Evolutionary conservation across 2,113 vertebrate species (phyloP), one percentile per base, ranked within the genome.

Genomic region (Camelus bactrianus): DNA sequence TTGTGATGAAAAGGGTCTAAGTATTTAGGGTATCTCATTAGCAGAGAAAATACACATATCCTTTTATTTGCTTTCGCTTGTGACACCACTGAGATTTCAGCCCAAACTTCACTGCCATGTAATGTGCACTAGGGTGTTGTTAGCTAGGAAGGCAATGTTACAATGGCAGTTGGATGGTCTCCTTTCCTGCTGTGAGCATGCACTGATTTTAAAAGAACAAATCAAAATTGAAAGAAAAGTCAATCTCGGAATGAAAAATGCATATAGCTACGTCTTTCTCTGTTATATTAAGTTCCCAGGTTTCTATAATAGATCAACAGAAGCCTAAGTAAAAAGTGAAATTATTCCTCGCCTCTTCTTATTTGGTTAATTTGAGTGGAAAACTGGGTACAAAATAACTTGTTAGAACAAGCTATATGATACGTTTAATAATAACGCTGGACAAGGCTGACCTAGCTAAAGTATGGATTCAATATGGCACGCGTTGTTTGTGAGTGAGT

Each of bases 11-110:
- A 97, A 85, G 72, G 13, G 28, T 28, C 8, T 7, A 93, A 83
- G 62, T 22, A 93, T 95, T 92, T 67, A 26, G 89, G 60, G 24
- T 88, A 72, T 95, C 97, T 97, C 64, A 92, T 96, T 94, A 92
- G 79, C 54, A 93, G 91, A 95, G 54, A 94, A 98, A 97, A 91
- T 7, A 89, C 42, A 80, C 89, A 80, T 0, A 9, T 28, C 30
- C 60, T 95, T 90, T 76, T 16, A 50, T 62, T 92, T 79, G 69
- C 73, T 38, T 72, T 85, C 35, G 76, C 64, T 89, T 42, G 35
- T 83, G 89, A 80, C 83, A 38, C 24, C 48, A 73, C 1, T 64
- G 80, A 89, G 76, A 90, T 54, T 60, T 93, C 2, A 94, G 38
- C 52, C 26, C 20, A 65, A 81, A 72, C 7, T 32, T 72, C 96